Conservation (phyloP, 2,888 invertebrate genomes). For the Apotomis turbidana region DNA sequence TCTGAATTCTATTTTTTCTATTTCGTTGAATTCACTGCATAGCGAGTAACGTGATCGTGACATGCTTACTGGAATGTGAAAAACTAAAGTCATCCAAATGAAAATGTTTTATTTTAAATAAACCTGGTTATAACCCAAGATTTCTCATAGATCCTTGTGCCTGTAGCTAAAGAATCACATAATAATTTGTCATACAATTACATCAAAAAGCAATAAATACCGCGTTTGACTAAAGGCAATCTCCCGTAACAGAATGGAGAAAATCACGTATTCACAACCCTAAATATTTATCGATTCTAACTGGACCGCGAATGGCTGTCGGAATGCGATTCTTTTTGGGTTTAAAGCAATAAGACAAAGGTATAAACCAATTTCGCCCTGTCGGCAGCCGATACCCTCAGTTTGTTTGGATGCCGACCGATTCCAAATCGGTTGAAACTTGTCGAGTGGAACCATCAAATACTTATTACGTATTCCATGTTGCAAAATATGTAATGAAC, state of each 20-base stretch:
- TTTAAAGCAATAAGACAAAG: slow-evolving; percentile 64
- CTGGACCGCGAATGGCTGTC: slow-evolving; percentile 32
- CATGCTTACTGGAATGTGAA: no score
- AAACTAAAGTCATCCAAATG: no score
- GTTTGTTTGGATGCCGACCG: slow-evolving; percentile 57
- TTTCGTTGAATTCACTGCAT: no score
- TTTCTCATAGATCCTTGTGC: no score
- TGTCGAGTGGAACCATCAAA: slow-evolving; percentile 20
- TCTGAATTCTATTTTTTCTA: no score
- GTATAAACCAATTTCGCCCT: slow-evolving; percentile 65
- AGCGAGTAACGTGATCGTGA: no score
- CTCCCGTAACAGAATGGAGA: slow-evolving; percentile 17
- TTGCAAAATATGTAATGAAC: no score
- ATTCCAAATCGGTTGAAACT: slow-evolving; percentile 44
- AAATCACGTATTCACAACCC: slow-evolving; percentile 41
- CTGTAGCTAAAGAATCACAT: no score
- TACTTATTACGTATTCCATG: background rate
- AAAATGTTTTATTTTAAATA: no score
- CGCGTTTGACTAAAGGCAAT: slow-evolving; percentile 4
- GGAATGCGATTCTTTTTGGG: slow-evolving; percentile 50
- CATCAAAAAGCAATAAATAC: background rate
- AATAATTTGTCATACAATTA: background rate
- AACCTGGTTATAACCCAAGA: no score
- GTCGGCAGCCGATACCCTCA: slow-evolving; percentile 54
- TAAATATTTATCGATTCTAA: slow-evolving; percentile 39